These are phyloP conservation scores for Drosophila cracens DNA, from an alignment of 2,888 invertebrate species.

Conservation along the genomic window DNA sequence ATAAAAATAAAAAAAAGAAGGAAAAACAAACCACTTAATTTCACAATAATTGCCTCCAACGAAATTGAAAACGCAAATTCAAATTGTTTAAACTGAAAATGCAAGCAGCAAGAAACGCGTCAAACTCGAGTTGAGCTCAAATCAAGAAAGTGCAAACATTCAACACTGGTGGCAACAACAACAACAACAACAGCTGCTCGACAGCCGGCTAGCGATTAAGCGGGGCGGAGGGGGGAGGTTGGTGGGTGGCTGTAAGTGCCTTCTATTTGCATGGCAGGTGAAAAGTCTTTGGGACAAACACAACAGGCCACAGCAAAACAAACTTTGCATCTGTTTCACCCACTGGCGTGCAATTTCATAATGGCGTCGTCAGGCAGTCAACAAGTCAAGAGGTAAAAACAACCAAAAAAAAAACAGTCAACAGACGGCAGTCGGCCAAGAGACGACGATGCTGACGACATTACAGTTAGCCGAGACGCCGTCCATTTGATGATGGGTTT, in stretches of 20 bases:
- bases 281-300: conserved; percentile 63
- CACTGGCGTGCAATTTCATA: conserved; percentile 65
- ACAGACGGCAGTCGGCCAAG: conserved; percentile 33
- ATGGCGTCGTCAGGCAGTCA: conserved; percentile 71
- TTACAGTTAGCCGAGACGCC: conserved; percentile 70
- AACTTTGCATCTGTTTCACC: conserved; percentile 67
- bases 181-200: conserved; percentile 60
- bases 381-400: conserved; percentile 21
- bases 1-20: neutral
- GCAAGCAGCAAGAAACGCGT: conserved; percentile 15
- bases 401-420: conserved; percentile 10
- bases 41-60: conserved; percentile 69
- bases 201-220: conserved; percentile 43
- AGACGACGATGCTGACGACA: conserved; percentile 66
- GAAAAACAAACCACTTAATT: conserved; percentile 65
- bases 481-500: conserved; percentile 58
- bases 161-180: conserved; percentile 69
- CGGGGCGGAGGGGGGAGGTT: conserved; percentile 7
- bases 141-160: conserved; percentile 70
- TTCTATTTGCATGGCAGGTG: conserved; percentile 76
- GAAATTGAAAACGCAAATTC: conserved; percentile 64
- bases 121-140: conserved; percentile 27
- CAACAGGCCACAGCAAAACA: conserved; percentile 46
- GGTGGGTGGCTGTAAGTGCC: conserved; percentile 31
- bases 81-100: conserved; percentile 35